Evolutionary conservation across 2,888 invertebrate species (phyloP), one percentile per base, ranked within the genome.

Genomic region (Apotomis turbidana): DNA sequence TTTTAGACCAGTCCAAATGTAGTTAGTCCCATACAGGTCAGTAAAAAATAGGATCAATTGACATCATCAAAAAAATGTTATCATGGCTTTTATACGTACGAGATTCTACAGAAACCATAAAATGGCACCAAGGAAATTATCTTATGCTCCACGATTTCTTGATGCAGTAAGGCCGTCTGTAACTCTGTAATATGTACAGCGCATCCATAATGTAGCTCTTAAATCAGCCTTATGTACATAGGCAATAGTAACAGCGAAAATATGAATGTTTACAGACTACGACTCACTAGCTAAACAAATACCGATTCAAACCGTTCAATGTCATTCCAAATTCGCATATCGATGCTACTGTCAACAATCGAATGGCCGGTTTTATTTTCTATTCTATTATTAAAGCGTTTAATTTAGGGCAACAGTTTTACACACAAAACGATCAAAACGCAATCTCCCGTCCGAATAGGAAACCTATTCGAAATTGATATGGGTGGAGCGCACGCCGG

Each of bases 391-490:
- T 91, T 92, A 90, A 92, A 91, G 81, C 89, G 88, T 92, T 92
- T 92, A 91, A 91, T 92, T 93, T 93, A 90, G 91, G 90, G 88
- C 88, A 90, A 89, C 90, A 90, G 90, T 91, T 92, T 91, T 90
- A 90, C 90, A 87, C 84, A 88, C 87, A 91, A 92, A 93, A 92
- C 91, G 90, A 89, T 90, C 89, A 91, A 90, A 92, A 91, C 87
- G 87, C 90, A 91, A 91, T 91, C 90, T 90, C 85, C 87, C 81
- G 79, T 75, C 78, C 89, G 89, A 89, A 91, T 91, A 90, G 90
- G 90, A 87, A 91, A 90, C 91, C 91, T 90, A 93, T 92, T 91
- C 85, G 92, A 91, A 92, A 93, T 93, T 93, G 92, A 93, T 93
- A 92, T 91, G 91, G 91, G 91, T 91, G 90, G 90, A 90, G 91